phyloP scores from a whole-genome alignment of 2,888 invertebrate genomes.

The Oligia strigilis region DNA sequence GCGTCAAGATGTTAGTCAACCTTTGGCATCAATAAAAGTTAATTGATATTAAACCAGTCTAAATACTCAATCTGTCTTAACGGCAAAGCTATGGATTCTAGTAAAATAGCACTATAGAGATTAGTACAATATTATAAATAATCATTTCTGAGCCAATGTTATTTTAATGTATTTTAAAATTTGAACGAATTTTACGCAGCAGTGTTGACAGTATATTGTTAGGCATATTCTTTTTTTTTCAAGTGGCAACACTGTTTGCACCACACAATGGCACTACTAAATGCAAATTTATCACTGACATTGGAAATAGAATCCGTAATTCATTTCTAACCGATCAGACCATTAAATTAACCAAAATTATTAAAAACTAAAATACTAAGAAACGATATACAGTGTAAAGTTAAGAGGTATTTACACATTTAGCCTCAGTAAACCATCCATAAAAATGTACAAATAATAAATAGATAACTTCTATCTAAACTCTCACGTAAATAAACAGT shows the following conservation, averaged over 20 bases:
- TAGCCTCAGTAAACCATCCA: constrained; percentile 86
- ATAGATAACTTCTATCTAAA: constrained; percentile 82
- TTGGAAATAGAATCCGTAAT: constrained; percentile 67
- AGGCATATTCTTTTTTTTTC: constrained; percentile 62
- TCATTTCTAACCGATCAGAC: constrained; percentile 70
- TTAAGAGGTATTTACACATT: constrained; percentile 87
- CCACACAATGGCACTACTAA: constrained; percentile 86
- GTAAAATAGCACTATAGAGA: constrained; percentile 39
- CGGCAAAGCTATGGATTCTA: constrained; percentile 39
- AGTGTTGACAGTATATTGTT: constrained; percentile 66
- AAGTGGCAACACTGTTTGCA: constrained; percentile 76
- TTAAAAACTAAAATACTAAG: constrained; percentile 70
- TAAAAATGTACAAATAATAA: constrained; percentile 84
- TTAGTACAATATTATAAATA: constrained; percentile 11
- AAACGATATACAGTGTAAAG: constrained; percentile 76
- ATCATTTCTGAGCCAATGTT: constrained; percentile 15
- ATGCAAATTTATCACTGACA: constrained; percentile 87
- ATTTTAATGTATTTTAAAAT: constrained; percentile 24
- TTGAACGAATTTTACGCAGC: constrained; percentile 51
- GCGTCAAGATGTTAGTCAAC: constrained; percentile 65
- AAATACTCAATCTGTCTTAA: constrained; percentile 38
- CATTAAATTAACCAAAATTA: constrained; percentile 63
- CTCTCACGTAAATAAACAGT: constrained; percentile 74
- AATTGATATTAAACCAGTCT: constrained; percentile 54
- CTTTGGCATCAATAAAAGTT: constrained; percentile 67